Evolutionary conservation across 1,140 invertebrate genomes (phyloP), one percentile per base, ranked within the genome.

Genomic region (Drosophila pruinosa): DNA sequence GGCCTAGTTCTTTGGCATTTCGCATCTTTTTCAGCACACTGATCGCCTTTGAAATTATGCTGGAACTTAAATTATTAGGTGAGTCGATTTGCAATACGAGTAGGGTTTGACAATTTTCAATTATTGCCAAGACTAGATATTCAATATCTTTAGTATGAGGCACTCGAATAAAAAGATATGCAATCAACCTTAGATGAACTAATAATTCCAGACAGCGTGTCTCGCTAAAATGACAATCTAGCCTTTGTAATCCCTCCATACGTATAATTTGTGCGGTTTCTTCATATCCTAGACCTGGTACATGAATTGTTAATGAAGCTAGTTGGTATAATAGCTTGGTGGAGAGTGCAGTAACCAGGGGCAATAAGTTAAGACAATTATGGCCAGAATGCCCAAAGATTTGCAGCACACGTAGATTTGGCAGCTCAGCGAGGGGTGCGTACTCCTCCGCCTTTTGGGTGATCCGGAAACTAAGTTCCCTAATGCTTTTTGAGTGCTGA

Each of bases 401-500:
- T 2, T 43, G 17, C n/a, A 68, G 19, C 15, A 26, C 14, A 0
- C 19, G 6, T 24, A 68, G 7, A 5, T 31, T 17, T 8, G 64
- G 45, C 19, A 68, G 4, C 5, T 61, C 19, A 7, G 24, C 26
- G 6, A 68, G 26, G 10, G 64, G 57, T 4, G 14, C 14, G 21
- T 68, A 68, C 14, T 61, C 56, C 7, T 19, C 47, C 3, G 57
- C 34, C 7, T 31, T 61, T 19, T 24, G 26, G 0, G n/a, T 53
- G 34, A 68, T 52, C 3, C 47, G 26, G 5, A 68, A 43, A 1
- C 14, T 53, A 8, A 68, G 56, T 22, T 67, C 56, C 26, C 24
- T 61, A 8, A 61, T 19, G 12, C 24, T 4, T 2, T 12, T 52
- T 12, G 36, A 24, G 26, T 68, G 57, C 19, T 14, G 36, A 1